phyloP scores from a whole-genome alignment of 2,113 vertebrate genomes.

The Fulica atra region DNA sequence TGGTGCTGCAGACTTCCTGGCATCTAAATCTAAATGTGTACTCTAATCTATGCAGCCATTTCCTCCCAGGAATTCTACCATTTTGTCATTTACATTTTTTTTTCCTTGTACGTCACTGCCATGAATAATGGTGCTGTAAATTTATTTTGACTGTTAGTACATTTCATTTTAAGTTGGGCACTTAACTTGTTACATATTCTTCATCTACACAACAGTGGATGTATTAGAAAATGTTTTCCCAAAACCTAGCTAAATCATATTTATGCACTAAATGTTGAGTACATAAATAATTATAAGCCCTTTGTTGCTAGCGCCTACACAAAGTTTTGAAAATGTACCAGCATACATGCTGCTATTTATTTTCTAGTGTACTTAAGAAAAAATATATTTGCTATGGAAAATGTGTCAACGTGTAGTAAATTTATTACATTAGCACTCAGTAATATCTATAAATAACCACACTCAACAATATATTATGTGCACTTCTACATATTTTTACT shows the following conservation, averaged over 20 bases:
- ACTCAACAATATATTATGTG: constrained; percentile 30
- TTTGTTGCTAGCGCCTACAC: not conserved
- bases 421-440: not conserved
- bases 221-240: not conserved
- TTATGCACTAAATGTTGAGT: not conserved
- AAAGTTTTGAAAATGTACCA: not conserved
- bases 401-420: not conserved
- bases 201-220: not conserved
- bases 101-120: rapidly evolving
- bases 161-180: not conserved
- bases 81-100: not conserved
- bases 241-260: not conserved
- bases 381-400: not conserved
- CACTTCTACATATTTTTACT: constrained; percentile 65
- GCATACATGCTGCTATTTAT: not conserved
- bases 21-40: not conserved
- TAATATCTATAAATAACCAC: constrained; percentile 44
- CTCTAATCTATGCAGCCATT: not conserved
- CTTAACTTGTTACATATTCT: not conserved
- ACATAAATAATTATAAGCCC: not conserved
- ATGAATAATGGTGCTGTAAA: not conserved
- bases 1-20: not conserved
- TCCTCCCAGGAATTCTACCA: not conserved
- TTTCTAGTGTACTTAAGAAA: not conserved
- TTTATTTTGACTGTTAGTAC: not conserved